Evolutionary conservation across 2,113 vertebrate genomes (phyloP), one percentile per base, ranked within the genome.

Genomic region (Rhodinocichla rosea): DNA sequence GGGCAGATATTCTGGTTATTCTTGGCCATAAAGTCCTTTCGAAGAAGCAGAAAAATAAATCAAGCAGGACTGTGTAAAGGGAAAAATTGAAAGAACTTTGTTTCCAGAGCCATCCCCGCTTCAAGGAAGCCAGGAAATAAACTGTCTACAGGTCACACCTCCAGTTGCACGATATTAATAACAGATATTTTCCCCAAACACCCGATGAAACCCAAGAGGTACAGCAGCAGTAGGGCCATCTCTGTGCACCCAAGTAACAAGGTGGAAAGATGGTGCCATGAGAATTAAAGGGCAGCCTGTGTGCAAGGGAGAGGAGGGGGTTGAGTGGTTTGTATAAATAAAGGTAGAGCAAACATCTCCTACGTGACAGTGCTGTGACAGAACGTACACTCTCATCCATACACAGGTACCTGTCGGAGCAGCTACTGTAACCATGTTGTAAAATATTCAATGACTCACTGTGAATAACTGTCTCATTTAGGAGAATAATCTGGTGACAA

Each of bases 301-400:
- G 79, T 90, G 65, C 4, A 10, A 40, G 75, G 28, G 32, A n/a
- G 68, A 84, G 53, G 47, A 74, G 53, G 55, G 55, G 63, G 39
- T n/a, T 37, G 91, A 91, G 75, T 44, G 44, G 88, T 94, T 94
- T 96, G 52, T 95, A 86, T 94, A 95, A 96, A 97, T 90, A 94
- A 92, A 94, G 80, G 45, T 83, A 88, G 62, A 94, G 80, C 64
- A 96, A 96, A 95, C 79, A 76, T 93, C 74, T 86, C 64, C 63
- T 84, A 8, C 80, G 74, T 93, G 92, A 92, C 94, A 96, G 74
- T 45, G 60, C 60, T 35, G 7, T 94, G 95, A 93, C 93, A 89
- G 81, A 94, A 68, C 27, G n/a, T 40, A 85, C 79, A 64, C 88
- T 96, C 88, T 95, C 81, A 85, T 84, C 83, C 94, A 68, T 65